These are phyloP conservation scores for Zophobas atratus DNA, from an alignment of 1,140 invertebrate species.

Conservation along the genomic window DNA sequence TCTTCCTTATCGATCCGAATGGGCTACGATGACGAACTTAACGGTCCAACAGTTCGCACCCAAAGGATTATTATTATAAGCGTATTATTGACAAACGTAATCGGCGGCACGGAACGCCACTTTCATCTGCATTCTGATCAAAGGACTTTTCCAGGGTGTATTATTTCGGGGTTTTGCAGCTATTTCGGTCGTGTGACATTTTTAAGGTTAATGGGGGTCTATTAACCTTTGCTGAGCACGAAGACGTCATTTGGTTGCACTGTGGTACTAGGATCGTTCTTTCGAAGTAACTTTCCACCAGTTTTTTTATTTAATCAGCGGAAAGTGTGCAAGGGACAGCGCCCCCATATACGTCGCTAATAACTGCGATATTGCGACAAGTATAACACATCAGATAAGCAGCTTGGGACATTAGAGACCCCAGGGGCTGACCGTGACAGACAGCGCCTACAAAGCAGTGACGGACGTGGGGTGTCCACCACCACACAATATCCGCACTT, in stretches of 20 bases:
- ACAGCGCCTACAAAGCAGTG: conserved; percentile 27
- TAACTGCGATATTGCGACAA: conserved; percentile 53
- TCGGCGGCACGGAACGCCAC: not conserved
- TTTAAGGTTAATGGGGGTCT: conserved; percentile 26
- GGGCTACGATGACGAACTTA: not conserved
- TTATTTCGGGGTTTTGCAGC: not conserved
- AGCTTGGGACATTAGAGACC: conserved; percentile 22
- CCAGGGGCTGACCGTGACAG: conserved; percentile 29
- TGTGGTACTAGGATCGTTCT: not conserved
- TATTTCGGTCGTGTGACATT: not conserved
- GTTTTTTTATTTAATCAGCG: not conserved
- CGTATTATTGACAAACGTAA: conserved; percentile 8
- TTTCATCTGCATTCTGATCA: not conserved
- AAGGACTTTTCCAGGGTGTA: not conserved
- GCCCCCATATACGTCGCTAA: conserved; percentile 21
- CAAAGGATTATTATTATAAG: not conserved
- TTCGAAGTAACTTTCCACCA: not conserved
- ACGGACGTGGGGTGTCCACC: conserved; percentile 40
- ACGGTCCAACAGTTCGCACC: conserved; percentile 2
- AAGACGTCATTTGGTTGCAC: not conserved
- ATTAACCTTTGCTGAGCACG: conserved; percentile 21
- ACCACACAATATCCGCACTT: conserved; percentile 49
- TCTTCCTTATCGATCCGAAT: not conserved
- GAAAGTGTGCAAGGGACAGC: not conserved
- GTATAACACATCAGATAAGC: conserved; percentile 54